Conservation (phyloP, 2,113 vertebrate genomes). For the Dendropsophus ebraccatus region DNA sequence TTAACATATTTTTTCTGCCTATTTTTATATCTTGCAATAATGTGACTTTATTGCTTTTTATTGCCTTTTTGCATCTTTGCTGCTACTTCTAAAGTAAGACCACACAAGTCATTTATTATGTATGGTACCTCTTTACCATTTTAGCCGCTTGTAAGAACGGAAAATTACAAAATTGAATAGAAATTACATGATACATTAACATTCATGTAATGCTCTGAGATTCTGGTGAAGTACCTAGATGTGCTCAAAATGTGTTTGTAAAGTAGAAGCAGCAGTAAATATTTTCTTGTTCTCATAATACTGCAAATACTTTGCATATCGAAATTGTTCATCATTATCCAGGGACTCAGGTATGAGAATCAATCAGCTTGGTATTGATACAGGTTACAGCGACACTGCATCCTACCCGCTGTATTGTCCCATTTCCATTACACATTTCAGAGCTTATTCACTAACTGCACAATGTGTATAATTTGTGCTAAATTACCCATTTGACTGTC, state of each 20-base stretch:
- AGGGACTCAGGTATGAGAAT: neutral
- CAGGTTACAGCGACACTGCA: neutral
- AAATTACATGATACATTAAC: conserved; percentile 44
- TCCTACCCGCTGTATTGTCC: conserved; percentile 6
- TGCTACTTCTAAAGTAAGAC: neutral
- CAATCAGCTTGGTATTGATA: conserved; percentile 23
- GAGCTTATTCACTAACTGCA: conserved; percentile 8
- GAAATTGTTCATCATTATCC: conserved; percentile 38
- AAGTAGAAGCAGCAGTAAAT: conserved; percentile 42
- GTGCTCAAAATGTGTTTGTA: conserved; percentile 39
- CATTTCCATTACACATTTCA: neutral
- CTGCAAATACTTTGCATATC: conserved; percentile 34
- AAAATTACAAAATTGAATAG: conserved; percentile 41
- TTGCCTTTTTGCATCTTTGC: neutral
- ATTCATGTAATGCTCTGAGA: conserved; percentile 36
- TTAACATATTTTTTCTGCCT: neutral
- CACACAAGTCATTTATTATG: conserved; percentile 13
- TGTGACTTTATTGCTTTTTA: conserved; percentile 1
- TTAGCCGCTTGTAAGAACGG: conserved; percentile 27
- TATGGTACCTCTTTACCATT: conserved; percentile 35
- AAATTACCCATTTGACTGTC: conserved; percentile 23
- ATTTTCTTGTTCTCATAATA: conserved; percentile 45
- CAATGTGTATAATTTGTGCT: conserved; percentile 16
- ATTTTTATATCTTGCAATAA: neutral
- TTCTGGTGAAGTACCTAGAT: conserved; percentile 40